Base-by-base conservation (phyloP, 2,888 invertebrate genomes). In the Lymantria monacha region DNA sequence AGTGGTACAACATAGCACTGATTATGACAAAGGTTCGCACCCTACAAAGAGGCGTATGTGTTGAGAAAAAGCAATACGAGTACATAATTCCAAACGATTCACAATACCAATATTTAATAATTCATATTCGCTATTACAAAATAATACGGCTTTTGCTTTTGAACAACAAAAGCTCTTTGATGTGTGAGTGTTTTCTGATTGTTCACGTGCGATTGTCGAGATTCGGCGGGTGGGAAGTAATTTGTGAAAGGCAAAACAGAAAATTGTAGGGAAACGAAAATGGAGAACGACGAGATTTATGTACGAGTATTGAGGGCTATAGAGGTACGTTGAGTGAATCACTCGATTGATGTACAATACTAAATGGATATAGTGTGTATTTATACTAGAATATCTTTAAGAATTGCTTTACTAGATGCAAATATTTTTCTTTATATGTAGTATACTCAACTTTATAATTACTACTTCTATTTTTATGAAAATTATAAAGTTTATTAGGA, bases 161-260 rank as follows among this genome's bases (percentile, higher is more conserved):
- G 48, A 53, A 49, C 53, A 47, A 61, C 61, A 61, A 63, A 59
- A 48, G 41, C 60, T 61, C 49, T 55, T 51, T 30, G 42, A 42
- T 30, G 31, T 55, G 12, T 50, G 51, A 51, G 59, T 64, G 55
- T 64, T 55, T 63, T 52, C 57, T 22, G 41, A 62, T 61, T 51
- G 53, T 51, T 30, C 42, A 42, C 30, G 30, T 55, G 12, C 52
- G 53, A 51, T 62, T 64, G 55, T 64, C 54, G 42, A 51, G 44
- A 53, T 40, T 46, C 47, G 38, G 48, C 57, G 52, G 51, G 30
- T 51, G 49, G 46, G 49, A 55, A 64, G 42, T 62, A 54, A 59
- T 61, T 61, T 59, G 53, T 52, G 38, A 59, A 63, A 58, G 48
- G 45, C 44, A 38, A 43, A 14, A 15, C 38, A 58, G 46, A 33